Base-by-base conservation (phyloP, 2,797 vertebrate species). In the Prunella strophiata region DNA sequence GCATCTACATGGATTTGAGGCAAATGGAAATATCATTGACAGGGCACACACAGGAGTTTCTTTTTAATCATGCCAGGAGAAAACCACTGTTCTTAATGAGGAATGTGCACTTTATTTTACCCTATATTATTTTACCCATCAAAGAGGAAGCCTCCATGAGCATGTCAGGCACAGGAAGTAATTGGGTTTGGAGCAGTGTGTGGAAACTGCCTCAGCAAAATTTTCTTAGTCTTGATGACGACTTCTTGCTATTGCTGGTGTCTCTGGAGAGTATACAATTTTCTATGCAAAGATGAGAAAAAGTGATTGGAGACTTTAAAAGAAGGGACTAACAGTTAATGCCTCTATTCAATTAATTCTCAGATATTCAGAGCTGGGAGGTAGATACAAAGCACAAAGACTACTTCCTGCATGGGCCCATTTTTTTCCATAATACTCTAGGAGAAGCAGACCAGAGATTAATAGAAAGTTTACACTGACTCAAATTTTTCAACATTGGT, bases 131-230 rank as follows among this genome's bases (percentile, higher is more conserved):
- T n/a, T n/a, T n/a, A n/a, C n/a, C n/a, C 50, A 82, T 87, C 83
- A 80, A 80, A 88, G 85, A 63, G 40, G 48, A 67, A 55, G 43
- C 58, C 45, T 96, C 55, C 63, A 34, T 23, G 65, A 94, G 61
- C 4, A 0, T 10, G 50, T 73, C 45, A 70, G 57, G 32, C 79
- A 66, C 48, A 78, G 76, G 86, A 89, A 80, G 95, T 80, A 92
- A 83, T 45, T 88, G 36, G 57, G 16, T 83, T 79, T 84, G 71
- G 42, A 94, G 61, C 58, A 43, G 22, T 61, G n/a, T 36, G 51
- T 85, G 62, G n/a, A 82, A 94, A 94, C 62, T 68, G 34, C 86
- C 84, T 96, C 88, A 93, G 88, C 72, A 95, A 89, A 92, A 92
- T 87, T 48, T 75, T 81, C 72, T 82, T 51, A 21, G 54, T 91